These are phyloP conservation scores for Triplophysa tibetana DNA, from an alignment of 2,113 vertebrate genomes.

Conservation along the genomic window DNA sequence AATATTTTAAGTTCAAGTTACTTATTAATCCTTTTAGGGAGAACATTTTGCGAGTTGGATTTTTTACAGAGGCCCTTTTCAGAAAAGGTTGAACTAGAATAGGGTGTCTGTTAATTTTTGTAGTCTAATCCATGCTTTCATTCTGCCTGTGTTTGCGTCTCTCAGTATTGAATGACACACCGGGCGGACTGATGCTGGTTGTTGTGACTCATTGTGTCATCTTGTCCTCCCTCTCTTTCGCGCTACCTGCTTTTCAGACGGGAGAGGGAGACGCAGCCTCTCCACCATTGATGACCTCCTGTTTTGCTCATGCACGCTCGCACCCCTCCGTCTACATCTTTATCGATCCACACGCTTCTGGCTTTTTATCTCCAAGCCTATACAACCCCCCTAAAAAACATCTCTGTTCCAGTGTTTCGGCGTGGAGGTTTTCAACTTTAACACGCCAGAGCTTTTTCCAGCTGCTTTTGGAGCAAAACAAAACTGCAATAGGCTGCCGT, in stretches of 20 bases:
- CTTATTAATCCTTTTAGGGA: too few relatives aligned
- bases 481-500: not conserved
- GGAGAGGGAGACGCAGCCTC: slow-evolving; percentile 70
- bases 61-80: slow-evolving; percentile 11
- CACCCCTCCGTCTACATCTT: slow-evolving; percentile 72
- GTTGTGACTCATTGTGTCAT: slow-evolving; percentile 78
- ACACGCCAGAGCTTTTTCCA: slow-evolving; percentile 44
- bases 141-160: not conserved
- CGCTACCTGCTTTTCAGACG: slow-evolving; percentile 72
- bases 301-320: slow-evolving; percentile 74
- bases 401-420: slow-evolving; percentile 53
- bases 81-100: slow-evolving; percentile 64
- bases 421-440: slow-evolving; percentile 18
- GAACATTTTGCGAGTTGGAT: too few relatives aligned
- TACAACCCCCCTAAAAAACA: slow-evolving; percentile 38
- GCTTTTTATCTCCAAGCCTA: slow-evolving; percentile 66
- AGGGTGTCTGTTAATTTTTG: slow-evolving; percentile 63
- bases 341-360: slow-evolving; percentile 71
- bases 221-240: slow-evolving; percentile 77
- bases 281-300: slow-evolving; percentile 76
- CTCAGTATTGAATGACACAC: slow-evolving; percentile 74
- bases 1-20: too few relatives aligned
- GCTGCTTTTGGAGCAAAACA: not conserved
- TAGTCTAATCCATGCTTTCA: slow-evolving; percentile 38
- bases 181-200: slow-evolving; percentile 78